A percentile compares a stretch with the other conserved stretches of the same genome.
phyloP scores from a whole-genome alignment of 2,113 vertebrate species.

The Charina bottae region DNA sequence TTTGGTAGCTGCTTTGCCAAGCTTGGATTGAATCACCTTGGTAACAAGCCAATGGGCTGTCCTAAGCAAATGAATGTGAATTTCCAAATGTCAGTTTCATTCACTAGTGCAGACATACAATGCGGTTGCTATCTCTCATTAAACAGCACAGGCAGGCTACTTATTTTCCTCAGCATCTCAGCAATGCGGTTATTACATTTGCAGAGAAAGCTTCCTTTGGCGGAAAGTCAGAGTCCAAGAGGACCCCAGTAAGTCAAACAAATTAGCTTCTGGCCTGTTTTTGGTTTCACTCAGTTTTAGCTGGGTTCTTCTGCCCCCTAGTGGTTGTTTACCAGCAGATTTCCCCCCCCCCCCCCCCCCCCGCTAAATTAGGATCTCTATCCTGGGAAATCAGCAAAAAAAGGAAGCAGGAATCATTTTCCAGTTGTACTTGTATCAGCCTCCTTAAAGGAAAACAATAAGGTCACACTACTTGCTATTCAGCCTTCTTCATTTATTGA shows the following conservation, averaged over 20 bases:
- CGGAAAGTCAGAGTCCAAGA: background rate
- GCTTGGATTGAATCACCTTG: constrained; percentile 12
- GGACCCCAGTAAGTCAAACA: constrained; percentile 12
- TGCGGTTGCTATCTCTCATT: background rate
- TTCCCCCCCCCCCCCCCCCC: rapidly evolving
- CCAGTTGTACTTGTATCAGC: background rate
- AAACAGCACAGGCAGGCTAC: background rate
- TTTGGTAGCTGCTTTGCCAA: background rate
- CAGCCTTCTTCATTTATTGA: background rate
- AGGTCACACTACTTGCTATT: background rate
- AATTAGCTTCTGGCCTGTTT: background rate
- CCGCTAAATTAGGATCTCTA: background rate
- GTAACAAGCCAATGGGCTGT: background rate
- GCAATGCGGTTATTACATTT: constrained; percentile 9
- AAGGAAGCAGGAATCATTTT: background rate
- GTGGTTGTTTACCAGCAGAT: constrained; percentile 46
- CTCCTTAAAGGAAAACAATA: background rate
- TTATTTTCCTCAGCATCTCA: constrained; percentile 6
- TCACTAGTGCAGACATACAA: background rate
- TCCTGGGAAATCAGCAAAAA: background rate
- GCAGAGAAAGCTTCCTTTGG: background rate
- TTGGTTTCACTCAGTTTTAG: background rate
- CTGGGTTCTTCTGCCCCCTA: constrained; percentile 65
- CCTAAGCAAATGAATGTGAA: background rate
- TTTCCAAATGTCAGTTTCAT: constrained; percentile 16